These are phyloP conservation scores for Coreoperca whiteheadi DNA, from an alignment of 2,113 vertebrate genomes.

Conservation along the genomic window DNA sequence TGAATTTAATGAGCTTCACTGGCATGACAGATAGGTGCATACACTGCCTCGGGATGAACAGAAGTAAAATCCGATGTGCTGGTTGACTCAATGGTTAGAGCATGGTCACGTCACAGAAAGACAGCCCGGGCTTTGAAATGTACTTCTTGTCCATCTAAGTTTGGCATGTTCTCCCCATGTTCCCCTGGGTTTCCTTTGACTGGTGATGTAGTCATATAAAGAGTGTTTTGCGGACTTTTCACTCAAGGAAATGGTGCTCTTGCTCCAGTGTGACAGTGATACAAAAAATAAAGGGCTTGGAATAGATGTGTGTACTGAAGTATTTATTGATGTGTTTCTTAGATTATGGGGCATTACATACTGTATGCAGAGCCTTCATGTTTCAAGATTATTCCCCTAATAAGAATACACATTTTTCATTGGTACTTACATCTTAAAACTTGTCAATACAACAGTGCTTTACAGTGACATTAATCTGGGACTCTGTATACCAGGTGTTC, in stretches of 20 bases:
- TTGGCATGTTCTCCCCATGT: neutral
- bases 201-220: neutral
- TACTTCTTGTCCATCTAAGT: neutral
- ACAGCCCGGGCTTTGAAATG: conserved; percentile 4
- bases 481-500: conserved; percentile 32
- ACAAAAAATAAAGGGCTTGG: neutral
- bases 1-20: conserved; percentile 53
- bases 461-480: conserved; percentile 17
- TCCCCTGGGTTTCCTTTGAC: neutral
- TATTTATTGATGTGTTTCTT: neutral
- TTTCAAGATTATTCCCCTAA: neutral
- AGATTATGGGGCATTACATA: neutral
- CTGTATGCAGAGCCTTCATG: neutral
- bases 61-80: conserved; percentile 25
- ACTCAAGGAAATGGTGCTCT: neutral
- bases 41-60: conserved; percentile 23
- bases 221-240: neutral
- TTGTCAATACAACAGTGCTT: neutral
- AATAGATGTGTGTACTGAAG: neutral
- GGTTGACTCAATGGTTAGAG: conserved; percentile 25
- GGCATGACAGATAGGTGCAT: conserved; percentile 17
- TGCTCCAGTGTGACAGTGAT: neutral
- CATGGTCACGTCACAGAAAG: conserved; percentile 1
- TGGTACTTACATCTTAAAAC: neutral
- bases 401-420: neutral